These are phyloP conservation scores for Nilaparvata lugens DNA, from an alignment of 1,140 invertebrate species.

Conservation along the genomic window DNA sequence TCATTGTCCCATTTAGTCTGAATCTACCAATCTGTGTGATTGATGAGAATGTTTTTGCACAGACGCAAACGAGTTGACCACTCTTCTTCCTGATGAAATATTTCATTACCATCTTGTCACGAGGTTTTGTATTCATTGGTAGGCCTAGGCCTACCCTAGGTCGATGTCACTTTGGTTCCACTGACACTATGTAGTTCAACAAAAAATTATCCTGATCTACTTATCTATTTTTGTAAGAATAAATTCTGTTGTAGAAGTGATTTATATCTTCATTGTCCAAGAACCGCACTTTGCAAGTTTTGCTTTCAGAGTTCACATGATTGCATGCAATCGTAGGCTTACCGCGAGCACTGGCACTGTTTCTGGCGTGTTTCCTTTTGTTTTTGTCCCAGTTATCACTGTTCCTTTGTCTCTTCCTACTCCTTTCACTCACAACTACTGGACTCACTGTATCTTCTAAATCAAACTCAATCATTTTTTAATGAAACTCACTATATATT, in stretches of 20 bases:
- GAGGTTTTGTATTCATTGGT: background rate
- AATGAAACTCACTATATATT: no score
- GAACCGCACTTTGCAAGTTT: background rate
- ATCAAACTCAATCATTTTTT: no score
- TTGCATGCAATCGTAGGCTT: constrained; percentile 9
- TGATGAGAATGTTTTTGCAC: constrained; percentile 8
- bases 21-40: background rate
- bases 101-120: background rate
- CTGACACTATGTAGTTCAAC: background rate
- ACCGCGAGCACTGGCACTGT: constrained; percentile 5
- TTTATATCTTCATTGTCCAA: constrained; percentile 4
- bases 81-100: constrained; percentile 9
- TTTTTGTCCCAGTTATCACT: constrained; percentile 9
- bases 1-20: constrained; percentile 1
- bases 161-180: background rate
- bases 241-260: constrained; percentile 11
- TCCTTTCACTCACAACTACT: background rate
- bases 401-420: constrained; percentile 4
- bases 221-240: background rate
- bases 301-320: background rate
- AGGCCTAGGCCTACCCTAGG: background rate
- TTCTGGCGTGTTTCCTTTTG: constrained; percentile 1
- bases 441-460: no score
- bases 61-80: constrained; percentile 1
- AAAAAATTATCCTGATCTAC: constrained; percentile 6